Conservation (phyloP, 2,113 vertebrate genomes). For the Desmodus rotundus region DNA sequence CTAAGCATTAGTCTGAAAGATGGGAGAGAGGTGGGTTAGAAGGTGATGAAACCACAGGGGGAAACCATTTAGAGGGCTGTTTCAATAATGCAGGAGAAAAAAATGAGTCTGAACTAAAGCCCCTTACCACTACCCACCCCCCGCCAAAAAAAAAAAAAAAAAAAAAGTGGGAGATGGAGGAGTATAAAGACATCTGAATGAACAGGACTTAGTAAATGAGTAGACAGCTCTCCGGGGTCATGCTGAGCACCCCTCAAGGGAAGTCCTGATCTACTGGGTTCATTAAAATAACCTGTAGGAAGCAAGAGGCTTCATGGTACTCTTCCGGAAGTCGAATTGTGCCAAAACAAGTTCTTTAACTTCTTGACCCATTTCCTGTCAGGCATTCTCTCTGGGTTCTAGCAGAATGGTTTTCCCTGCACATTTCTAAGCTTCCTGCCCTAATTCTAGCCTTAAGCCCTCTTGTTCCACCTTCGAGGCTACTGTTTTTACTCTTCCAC, state of each 20-base stretch:
- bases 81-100: conserved; percentile 12
- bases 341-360: neutral
- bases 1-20: neutral
- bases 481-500: neutral
- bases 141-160: no score
- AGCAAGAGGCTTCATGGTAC: neutral
- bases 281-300: conserved; percentile 40
- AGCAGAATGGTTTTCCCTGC: fast-evolving
- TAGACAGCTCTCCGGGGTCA: neutral
- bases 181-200: neutral
- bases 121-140: no score
- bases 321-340: neutral
- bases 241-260: neutral
- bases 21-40: neutral
- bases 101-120: neutral
- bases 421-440: neutral
- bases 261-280: conserved; percentile 41
- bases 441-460: neutral
- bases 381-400: neutral
- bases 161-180: neutral
- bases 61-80: neutral
- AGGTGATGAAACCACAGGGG: neutral
- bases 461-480: neutral
- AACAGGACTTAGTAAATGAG: neutral
- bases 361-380: neutral